Conservation (phyloP, 2,113 vertebrate genomes). For the Antechinus flavipes region DNA sequence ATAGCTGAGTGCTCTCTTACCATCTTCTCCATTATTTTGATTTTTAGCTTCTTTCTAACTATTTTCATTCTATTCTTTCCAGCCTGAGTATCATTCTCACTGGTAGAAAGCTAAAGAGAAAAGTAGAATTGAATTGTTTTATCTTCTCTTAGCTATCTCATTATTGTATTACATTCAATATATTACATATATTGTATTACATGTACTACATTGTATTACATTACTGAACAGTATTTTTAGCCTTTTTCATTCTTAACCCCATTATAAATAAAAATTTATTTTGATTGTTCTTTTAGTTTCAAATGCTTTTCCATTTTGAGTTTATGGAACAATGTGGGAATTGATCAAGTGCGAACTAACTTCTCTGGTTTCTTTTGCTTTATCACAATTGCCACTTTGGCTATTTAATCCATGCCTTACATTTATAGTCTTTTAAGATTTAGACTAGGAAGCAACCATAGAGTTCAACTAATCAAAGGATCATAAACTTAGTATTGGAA, state of each 20-base stretch:
- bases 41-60: not conserved
- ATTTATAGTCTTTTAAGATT: not conserved
- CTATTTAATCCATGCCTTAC: not conserved
- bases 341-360: not conserved
- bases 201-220: no score
- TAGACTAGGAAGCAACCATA: not conserved
- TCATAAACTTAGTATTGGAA: not conserved
- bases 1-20: not conserved
- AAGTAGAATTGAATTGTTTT: not conserved
- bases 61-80: not conserved
- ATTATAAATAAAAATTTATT: not conserved
- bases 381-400: not conserved
- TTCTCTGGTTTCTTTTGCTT: not conserved
- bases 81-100: not conserved
- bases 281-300: not conserved
- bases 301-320: not conserved
- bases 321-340: not conserved
- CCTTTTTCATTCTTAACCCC: not conserved
- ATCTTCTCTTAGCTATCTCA: not conserved
- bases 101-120: not conserved
- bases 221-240: not conserved
- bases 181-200: no score
- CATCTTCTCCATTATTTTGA: not conserved
- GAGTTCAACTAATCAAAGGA: not conserved
- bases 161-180: no score